These are phyloP conservation scores for Phalacrocorax brasilianus DNA, from an alignment of 2,113 vertebrate genomes.

Conservation along the genomic window DNA sequence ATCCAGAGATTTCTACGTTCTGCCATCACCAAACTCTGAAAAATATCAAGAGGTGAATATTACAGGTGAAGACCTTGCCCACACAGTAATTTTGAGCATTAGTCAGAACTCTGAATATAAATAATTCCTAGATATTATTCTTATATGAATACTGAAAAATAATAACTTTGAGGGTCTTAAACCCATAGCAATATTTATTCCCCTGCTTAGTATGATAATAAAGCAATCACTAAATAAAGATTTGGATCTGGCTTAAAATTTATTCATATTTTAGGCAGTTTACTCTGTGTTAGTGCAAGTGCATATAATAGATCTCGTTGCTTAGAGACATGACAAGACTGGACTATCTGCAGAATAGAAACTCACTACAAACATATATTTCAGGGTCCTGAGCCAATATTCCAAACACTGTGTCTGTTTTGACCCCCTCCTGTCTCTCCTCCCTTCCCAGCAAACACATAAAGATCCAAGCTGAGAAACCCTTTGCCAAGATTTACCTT, in stretches of 20 bases:
- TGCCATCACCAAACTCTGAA: not conserved
- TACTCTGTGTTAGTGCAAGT: not conserved
- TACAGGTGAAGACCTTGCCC: not conserved
- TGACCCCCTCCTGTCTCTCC: not conserved
- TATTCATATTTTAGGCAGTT: slow-evolving; percentile 13
- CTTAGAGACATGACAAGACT: slow-evolving; percentile 20
- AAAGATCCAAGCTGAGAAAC: not conserved
- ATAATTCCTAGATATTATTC: not conserved
- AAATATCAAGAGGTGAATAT: not conserved
- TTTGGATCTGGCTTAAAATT: not conserved
- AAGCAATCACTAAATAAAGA: not conserved
- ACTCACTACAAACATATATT: not conserved
- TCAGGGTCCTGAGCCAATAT: not conserved
- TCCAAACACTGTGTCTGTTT: not conserved
- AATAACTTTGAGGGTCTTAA: not conserved
- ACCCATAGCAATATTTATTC: not conserved
- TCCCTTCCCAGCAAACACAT: not conserved
- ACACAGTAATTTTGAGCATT: not conserved
- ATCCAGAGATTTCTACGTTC: not conserved
- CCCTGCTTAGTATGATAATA: not conserved
- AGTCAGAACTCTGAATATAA: not conserved
- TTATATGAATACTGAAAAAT: not conserved
- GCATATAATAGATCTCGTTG: slow-evolving; percentile 21
- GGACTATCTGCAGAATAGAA: not conserved
- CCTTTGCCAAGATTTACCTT: not conserved